These are phyloP conservation scores for Branchellion lobata DNA, from an alignment of 2,888 invertebrate species.

Conservation along the genomic window DNA sequence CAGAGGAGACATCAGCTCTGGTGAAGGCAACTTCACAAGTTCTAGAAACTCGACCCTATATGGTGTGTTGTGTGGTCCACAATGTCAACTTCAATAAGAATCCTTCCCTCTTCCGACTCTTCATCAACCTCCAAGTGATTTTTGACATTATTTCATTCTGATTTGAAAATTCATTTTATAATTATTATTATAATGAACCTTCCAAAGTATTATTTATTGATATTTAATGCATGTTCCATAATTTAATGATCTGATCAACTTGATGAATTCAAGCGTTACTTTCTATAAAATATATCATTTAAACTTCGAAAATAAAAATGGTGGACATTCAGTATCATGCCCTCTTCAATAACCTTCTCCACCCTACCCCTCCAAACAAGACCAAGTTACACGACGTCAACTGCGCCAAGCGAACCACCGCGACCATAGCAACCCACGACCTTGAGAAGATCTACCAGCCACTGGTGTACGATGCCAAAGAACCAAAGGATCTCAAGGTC, in stretches of 20 bases:
- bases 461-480: slow-evolving; percentile 71
- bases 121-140: slow-evolving; percentile 71
- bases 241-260: too few relatives aligned
- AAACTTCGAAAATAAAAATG: too few relatives aligned
- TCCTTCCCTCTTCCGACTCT: slow-evolving; percentile 70
- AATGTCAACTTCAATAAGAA: slow-evolving; percentile 69
- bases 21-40: slow-evolving; percentile 61
- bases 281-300: too few relatives aligned
- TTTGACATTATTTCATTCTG: slow-evolving; percentile 9
- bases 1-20: slow-evolving; percentile 53
- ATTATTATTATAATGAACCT: slow-evolving; percentile 1
- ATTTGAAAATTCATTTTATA: not conserved
- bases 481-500: slow-evolving; percentile 70
- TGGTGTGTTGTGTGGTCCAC: slow-evolving; percentile 73
- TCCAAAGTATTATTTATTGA: too few relatives aligned
- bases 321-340: too few relatives aligned
- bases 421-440: slow-evolving; percentile 83
- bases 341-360: too few relatives aligned
- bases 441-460: slow-evolving; percentile 68
- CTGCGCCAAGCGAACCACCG: slow-evolving; percentile 75
- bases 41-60: slow-evolving; percentile 70
- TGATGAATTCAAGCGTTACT: too few relatives aligned
- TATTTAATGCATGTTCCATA: too few relatives aligned
- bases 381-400: slow-evolving; percentile 70
- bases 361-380: slow-evolving; percentile 62